phyloP scores from a whole-genome alignment of 2,113 vertebrate species.

The Aptenodytes patagonicus region DNA sequence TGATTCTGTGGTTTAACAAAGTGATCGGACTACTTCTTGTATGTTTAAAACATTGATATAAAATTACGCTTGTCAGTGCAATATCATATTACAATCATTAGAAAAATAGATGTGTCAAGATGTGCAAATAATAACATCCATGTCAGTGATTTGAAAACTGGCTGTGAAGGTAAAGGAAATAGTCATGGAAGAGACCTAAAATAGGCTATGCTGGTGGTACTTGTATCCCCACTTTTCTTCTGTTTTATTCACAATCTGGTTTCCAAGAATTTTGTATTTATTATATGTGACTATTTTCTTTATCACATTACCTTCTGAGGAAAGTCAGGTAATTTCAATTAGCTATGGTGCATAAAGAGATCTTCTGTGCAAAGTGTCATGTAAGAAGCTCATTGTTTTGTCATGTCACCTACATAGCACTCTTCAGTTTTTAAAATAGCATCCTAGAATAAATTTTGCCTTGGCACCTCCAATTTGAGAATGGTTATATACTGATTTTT shows the following conservation, averaged over 20 bases:
- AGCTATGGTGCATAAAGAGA: not conserved
- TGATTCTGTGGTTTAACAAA: not conserved
- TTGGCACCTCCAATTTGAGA: not conserved
- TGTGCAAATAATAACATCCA: not conserved
- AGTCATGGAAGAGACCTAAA: not conserved
- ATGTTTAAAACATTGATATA: not conserved
- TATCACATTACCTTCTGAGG: not conserved
- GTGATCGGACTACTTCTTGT: not conserved
- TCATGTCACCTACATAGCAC: not conserved
- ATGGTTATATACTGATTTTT: not conserved
- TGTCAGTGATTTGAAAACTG: not conserved
- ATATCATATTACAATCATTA: not conserved
- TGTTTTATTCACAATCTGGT: not conserved
- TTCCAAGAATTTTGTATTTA: not conserved
- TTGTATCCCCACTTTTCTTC: not conserved
- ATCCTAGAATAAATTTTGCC: not conserved
- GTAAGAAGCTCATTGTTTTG: not conserved
- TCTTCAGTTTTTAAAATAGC: not conserved
- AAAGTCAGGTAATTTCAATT: not conserved
- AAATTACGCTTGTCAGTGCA: not conserved
- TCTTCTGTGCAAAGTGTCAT: not conserved
- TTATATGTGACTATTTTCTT: not conserved
- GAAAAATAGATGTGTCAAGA: not conserved
- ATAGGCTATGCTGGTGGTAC: not conserved
- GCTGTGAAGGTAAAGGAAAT: not conserved